Evolutionary conservation across 2,797 vertebrate genomes (phyloP).

Genomic region (Clarias pachynema): DNA sequence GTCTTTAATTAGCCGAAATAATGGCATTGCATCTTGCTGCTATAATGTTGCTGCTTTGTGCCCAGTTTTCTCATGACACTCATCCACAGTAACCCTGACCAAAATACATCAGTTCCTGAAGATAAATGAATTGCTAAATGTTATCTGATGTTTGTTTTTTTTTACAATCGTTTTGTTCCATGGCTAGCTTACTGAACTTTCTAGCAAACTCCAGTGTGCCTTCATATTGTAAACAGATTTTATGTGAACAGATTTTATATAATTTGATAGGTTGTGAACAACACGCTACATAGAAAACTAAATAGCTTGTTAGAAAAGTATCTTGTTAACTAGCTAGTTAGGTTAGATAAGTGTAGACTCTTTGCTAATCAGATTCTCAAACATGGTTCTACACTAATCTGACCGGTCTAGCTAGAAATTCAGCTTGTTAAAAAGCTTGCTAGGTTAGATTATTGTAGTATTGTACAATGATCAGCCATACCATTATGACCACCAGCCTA

Average conservation of each 20-base stretch:
- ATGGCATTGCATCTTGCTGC: background rate
- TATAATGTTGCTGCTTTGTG: background rate
- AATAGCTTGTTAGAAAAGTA: background rate
- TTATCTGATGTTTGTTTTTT: background rate
- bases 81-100: background rate
- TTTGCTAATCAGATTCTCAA: background rate
- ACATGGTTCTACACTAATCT: too few relatives aligned
- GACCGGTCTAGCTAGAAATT: too few relatives aligned
- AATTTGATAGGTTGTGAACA: background rate
- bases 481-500: too few relatives aligned
- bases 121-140: background rate
- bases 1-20: conserved; percentile 4
- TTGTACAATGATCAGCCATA: too few relatives aligned
- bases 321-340: background rate
- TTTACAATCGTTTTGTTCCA: conserved; percentile 72
- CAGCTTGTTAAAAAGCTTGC: too few relatives aligned
- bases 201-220: background rate
- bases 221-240: background rate
- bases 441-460: too few relatives aligned
- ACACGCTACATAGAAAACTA: background rate
- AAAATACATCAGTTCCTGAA: background rate
- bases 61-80: background rate
- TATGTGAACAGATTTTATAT: background rate
- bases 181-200: conserved; percentile 57
- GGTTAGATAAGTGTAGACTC: background rate